Evolutionary conservation across 2,888 invertebrate genomes (phyloP), one percentile per base, ranked within the genome.

Genomic region (Baronia brevicornis): DNA sequence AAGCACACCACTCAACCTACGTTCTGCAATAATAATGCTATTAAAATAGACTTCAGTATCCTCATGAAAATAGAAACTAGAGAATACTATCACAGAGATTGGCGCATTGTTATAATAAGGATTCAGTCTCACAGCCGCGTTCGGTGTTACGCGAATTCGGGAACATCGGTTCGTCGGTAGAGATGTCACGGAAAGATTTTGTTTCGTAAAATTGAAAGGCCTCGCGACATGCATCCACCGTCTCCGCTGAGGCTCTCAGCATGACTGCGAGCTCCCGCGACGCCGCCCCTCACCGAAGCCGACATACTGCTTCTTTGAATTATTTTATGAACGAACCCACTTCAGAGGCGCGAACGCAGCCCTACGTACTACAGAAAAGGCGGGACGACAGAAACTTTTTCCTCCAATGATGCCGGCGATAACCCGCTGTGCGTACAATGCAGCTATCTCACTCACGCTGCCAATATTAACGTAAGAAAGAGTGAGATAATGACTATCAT

Each of bases 191-290:
- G 56, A 59, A 59, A 41, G 62, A 61, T 75, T 73, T 80, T 78
- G 73, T 73, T 60, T 65, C 67, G 72, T 61, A 61, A 55, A 56
- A 60, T 52, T 65, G 70, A 68, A 69, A 74, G 57, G 62, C 49
- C 61, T 74, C 82, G 77, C 82, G 74, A 68, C 79, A 68, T 79
- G 79, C 66, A 74, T 70, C 79, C 82, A 69, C 70, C 72, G 68
- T 55, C 72, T 74, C 69, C 68, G 79, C 79, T 71, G 82, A 82
- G 74, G 59, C 50, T 71, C 84, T 72, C 84, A 84, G 84, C 84
- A 84, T 82, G 84, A 84, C 84, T 84, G 82, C 77, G 71, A 64
- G 75, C 77, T 75, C 82, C 82, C 79, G 79, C 79, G 74, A 66
- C 70, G 80, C 65, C 79, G 77, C 79, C 80, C 80, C 79, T 77